Evolutionary conservation across 1,140 invertebrate species (phyloP).

Genomic region (Luehdorfia chinensis): DNA sequence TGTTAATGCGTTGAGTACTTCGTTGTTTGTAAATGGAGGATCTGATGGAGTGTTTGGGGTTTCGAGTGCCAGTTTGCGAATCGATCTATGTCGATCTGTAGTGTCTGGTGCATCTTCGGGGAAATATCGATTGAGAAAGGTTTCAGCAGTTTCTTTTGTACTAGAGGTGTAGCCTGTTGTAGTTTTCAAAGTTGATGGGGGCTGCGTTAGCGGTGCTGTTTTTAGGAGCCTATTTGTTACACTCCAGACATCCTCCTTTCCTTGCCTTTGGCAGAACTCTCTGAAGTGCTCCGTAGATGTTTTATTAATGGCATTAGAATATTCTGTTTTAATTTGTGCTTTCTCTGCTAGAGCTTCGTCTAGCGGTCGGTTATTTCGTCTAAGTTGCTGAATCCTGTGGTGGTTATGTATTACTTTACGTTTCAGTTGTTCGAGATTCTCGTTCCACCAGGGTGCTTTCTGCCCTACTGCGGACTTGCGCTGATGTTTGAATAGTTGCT

Average conservation of each 20-base stretch:
- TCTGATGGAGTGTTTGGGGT: background rate
- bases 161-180: background rate
- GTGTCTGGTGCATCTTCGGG: background rate
- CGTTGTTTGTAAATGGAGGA: background rate
- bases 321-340: background rate
- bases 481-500: too few species aligned
- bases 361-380: background rate
- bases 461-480: too few species aligned
- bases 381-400: background rate
- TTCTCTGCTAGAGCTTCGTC: background rate
- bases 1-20: background rate
- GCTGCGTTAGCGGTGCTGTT: background rate
- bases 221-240: constrained; percentile 8
- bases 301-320: background rate
- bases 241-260: constrained; percentile 12
- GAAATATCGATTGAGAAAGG: constrained; percentile 1
- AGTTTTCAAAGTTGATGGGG: background rate
- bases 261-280: constrained; percentile 2
- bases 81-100: background rate
- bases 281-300: constrained; percentile 2
- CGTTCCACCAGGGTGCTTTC: too few species aligned
- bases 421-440: too few species aligned
- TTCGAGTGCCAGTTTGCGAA: background rate
- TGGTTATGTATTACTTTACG: background rate
- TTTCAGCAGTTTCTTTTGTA: background rate